Evolutionary conservation across 1,140 invertebrate genomes (phyloP).

Genomic region (Temnothorax longispinosus): DNA sequence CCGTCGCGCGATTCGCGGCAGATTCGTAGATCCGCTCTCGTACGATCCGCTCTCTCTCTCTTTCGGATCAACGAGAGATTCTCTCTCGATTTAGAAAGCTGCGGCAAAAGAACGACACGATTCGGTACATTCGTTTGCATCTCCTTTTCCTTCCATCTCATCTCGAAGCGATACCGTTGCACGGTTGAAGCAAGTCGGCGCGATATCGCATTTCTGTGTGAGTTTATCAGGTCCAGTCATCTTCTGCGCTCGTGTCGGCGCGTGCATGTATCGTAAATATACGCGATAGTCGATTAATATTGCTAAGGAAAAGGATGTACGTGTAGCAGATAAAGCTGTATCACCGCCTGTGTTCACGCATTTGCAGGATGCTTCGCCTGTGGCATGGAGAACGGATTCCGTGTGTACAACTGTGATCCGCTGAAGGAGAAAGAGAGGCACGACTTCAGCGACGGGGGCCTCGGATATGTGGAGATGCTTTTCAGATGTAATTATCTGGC

Average conservation of each 20-base stretch:
- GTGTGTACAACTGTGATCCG: slow-evolving; percentile 99
- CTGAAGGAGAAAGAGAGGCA: slow-evolving; percentile 98
- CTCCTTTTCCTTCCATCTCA: background rate
- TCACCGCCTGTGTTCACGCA: slow-evolving; percentile 53
- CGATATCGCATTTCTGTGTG: slow-evolving; percentile 41
- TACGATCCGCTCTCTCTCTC: no score
- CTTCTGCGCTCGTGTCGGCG: background rate
- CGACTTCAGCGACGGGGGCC: slow-evolving; percentile 95
- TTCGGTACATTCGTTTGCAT: background rate
- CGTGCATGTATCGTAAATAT: background rate
- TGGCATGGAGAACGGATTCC: slow-evolving; percentile 98
- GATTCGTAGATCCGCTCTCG: background rate
- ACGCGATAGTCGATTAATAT: slow-evolving; percentile 34
- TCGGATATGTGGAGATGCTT: slow-evolving; percentile 98
- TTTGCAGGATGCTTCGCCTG: slow-evolving; percentile 97
- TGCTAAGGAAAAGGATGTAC: slow-evolving; percentile 28
- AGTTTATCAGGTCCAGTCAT: slow-evolving; percentile 38
- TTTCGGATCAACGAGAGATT: no score
- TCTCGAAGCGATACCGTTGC: background rate
- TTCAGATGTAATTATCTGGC: slow-evolving; percentile 99
- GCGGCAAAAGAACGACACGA: background rate
- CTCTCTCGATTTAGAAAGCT: background rate
- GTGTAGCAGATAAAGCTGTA: slow-evolving; percentile 61
- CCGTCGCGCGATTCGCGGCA: background rate
- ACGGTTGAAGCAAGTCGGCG: background rate